These are phyloP conservation scores for Vidua chalybeata DNA, from an alignment of 2,113 vertebrate species.

Conservation along the genomic window DNA sequence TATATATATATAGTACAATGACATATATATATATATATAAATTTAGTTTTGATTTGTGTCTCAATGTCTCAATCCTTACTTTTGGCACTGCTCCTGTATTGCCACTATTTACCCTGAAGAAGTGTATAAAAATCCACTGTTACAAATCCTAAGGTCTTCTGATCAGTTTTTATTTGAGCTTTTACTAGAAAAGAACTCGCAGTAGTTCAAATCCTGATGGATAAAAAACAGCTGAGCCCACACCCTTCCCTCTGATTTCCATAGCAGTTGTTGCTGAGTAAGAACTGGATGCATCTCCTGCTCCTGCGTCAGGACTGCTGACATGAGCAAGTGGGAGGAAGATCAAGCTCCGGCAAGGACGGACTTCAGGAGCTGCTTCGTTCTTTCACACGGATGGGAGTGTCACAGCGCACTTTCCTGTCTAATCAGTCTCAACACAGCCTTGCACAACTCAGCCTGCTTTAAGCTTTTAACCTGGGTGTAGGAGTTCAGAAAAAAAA, in stretches of 20 bases:
- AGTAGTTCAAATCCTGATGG: neutral
- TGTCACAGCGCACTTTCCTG: neutral
- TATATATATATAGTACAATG: neutral
- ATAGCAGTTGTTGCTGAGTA: conserved; percentile 35
- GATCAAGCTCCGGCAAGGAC: neutral
- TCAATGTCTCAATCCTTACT: neutral
- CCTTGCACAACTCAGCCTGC: conserved; percentile 44
- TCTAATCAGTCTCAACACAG: conserved; percentile 29
- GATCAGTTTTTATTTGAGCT: neutral
- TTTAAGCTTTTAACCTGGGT: conserved; percentile 50
- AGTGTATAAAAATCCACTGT: neutral
- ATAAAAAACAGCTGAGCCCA: neutral
- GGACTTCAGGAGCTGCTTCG: neutral
- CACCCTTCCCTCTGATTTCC: conserved; percentile 20
- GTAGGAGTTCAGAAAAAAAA: conserved; percentile 57
- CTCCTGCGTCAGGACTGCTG: conserved; percentile 10
- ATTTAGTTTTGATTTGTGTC: neutral
- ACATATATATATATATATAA: neutral
- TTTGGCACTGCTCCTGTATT: neutral
- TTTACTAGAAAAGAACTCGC: neutral
- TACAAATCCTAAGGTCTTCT: neutral
- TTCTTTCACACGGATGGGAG: conserved; percentile 53
- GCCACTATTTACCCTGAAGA: neutral
- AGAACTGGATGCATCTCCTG: neutral
- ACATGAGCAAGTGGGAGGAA: conserved; percentile 8